Conservation (phyloP, 2,113 vertebrate genomes). For the Hucho hucho region DNA sequence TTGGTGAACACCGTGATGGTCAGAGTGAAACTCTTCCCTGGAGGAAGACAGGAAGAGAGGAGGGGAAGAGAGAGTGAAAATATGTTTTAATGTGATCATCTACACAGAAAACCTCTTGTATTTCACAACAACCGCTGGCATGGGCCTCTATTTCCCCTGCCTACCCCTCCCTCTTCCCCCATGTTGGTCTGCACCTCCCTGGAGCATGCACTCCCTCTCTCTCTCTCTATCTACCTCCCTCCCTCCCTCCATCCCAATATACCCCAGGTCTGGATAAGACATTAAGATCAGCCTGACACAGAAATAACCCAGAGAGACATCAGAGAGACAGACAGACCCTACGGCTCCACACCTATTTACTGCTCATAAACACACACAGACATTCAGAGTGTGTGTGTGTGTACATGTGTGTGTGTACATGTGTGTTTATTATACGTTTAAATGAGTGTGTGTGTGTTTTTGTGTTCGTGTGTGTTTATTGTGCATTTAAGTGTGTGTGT, state of each 20-base stretch:
- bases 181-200: neutral
- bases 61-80: neutral
- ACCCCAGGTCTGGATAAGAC: constrained; percentile 19
- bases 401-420: neutral
- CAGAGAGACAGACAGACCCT: constrained; percentile 1
- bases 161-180: neutral
- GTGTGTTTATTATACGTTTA: neutral
- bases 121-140: neutral
- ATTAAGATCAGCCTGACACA: constrained; percentile 22
- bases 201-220: neutral
- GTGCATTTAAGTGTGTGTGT: neutral
- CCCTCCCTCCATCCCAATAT: neutral
- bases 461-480: neutral
- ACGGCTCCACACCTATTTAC: constrained; percentile 4
- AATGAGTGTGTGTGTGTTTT: neutral
- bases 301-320: constrained; percentile 14
- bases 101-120: neutral
- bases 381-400: neutral
- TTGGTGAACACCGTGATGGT: constrained; percentile 99
- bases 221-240: neutral
- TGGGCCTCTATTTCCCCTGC: neutral
- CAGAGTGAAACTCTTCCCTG: constrained; percentile 95
- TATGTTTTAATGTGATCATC: neutral
- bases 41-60: neutral
- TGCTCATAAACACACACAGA: neutral